Percentiles rank a stretch among this genome's conserved stretches.
Evolutionary conservation across 2,797 vertebrate genomes (phyloP).

Genomic region (Phoebastria nigripes): DNA sequence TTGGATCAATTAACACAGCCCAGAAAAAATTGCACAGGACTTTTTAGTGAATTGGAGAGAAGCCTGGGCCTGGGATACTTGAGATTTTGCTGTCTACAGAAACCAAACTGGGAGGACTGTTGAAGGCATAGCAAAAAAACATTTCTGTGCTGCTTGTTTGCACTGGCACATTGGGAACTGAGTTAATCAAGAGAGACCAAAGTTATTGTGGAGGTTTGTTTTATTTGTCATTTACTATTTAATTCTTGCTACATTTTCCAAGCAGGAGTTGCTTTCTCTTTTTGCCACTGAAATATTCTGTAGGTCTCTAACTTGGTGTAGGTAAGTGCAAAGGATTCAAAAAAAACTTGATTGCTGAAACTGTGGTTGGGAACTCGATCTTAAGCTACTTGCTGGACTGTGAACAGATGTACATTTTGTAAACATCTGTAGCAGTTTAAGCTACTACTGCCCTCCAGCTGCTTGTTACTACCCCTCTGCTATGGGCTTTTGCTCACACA

Average conservation of each 20-base stretch:
- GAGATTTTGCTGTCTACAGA: neutral
- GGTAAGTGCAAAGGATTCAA: neutral
- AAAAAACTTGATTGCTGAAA: neutral
- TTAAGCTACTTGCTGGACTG: neutral
- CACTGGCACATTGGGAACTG: fast-evolving
- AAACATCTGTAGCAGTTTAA: neutral
- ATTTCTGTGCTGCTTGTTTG: neutral
- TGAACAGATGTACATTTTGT: neutral
- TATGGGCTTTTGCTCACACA: neutral
- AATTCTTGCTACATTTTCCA: neutral
- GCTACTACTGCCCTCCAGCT: neutral
- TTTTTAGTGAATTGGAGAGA: neutral
- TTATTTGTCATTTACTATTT: neutral
- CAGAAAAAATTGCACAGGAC: fast-evolving
- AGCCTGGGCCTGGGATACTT: neutral
- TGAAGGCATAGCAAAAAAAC: neutral
- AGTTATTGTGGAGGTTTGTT: neutral
- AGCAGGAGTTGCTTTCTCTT: neutral
- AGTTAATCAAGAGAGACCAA: neutral
- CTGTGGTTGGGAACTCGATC: neutral
- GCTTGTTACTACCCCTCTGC: neutral
- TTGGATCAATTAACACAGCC: neutral
- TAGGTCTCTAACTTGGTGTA: neutral
- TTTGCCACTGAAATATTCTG: neutral
- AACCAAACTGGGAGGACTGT: neutral